A percentile compares a stretch with the other conserved stretches of the same genome.
Evolutionary conservation across 2,113 vertebrate species (phyloP).

Genomic region (Crotalus viridis): DNA sequence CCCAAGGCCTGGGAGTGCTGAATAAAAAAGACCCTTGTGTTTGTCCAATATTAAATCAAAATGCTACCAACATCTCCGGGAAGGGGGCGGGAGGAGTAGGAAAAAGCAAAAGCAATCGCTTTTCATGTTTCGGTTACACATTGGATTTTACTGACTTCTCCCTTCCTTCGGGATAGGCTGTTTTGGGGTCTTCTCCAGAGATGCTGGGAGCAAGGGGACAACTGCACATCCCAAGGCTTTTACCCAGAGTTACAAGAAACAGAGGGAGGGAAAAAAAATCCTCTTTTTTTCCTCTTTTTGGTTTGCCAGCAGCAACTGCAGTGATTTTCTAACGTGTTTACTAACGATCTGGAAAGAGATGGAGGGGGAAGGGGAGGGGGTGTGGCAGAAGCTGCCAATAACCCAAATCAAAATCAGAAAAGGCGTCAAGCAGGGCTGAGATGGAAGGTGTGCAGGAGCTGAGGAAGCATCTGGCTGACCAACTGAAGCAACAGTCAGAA

Average conservation of each 20-base stretch:
- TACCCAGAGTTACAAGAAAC: background rate
- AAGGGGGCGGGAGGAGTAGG: slow-evolving; percentile 10
- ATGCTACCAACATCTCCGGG: slow-evolving; percentile 74
- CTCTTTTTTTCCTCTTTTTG: background rate
- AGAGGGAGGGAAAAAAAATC: background rate
- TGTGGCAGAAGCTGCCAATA: too few species aligned
- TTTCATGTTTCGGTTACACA: slow-evolving; percentile 68
- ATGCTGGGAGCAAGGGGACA: background rate
- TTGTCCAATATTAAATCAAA: slow-evolving; percentile 86
- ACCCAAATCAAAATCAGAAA: background rate
- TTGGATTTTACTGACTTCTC: slow-evolving; percentile 63
- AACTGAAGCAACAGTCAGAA: background rate
- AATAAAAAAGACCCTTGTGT: slow-evolving; percentile 83
- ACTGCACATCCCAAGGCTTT: too few species aligned
- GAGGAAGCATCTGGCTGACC: background rate
- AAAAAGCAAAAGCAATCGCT: slow-evolving; percentile 57
- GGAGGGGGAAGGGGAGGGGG: background rate
- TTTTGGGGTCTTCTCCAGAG: accelerated
- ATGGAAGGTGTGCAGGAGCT: accelerated
- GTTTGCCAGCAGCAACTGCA: background rate
- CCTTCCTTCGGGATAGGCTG: background rate
- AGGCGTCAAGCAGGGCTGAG: background rate
- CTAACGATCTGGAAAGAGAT: background rate
- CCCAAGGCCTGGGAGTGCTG: slow-evolving; percentile 80
- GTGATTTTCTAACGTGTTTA: background rate